These are phyloP conservation scores for Aphaenogaster floridana DNA, from an alignment of 1,140 invertebrate genomes.

Conservation along the genomic window DNA sequence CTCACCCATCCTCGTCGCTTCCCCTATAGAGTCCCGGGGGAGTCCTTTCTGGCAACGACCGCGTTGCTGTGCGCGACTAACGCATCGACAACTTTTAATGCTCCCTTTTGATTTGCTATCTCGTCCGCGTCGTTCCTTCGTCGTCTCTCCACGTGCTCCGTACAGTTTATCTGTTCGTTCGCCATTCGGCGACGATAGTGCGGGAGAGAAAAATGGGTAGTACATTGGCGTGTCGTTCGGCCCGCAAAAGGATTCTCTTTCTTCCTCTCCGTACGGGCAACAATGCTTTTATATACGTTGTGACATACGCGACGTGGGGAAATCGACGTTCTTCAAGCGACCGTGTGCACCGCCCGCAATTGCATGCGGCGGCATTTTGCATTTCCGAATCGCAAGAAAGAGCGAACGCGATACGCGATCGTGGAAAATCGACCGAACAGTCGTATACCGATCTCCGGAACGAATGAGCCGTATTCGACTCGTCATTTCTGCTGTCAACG, in stretches of 20 bases:
- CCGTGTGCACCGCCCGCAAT: constrained; percentile 32
- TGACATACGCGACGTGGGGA: constrained; percentile 18
- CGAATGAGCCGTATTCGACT: constrained; percentile 49
- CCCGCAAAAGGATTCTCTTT: constrained; percentile 6
- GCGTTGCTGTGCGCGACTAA: constrained; percentile 65
- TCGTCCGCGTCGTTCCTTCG: constrained; percentile 51
- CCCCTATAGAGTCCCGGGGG: constrained; percentile 70
- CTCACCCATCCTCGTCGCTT: constrained; percentile 23
- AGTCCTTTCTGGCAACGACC: constrained; percentile 79
- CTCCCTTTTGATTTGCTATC: constrained; percentile 76
- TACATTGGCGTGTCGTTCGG: constrained; percentile 35
- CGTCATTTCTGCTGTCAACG: constrained; percentile 68
- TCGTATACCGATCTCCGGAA: constrained; percentile 39
- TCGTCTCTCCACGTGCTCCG: not conserved
- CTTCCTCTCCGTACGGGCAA: not conserved
- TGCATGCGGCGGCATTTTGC: not conserved
- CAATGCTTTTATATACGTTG: constrained; percentile 48
- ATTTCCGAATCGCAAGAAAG: constrained; percentile 39
- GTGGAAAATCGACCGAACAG: constrained; percentile 53
- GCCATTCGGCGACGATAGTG: constrained; percentile 27
- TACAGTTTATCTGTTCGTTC: constrained; percentile 41
- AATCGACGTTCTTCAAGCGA: constrained; percentile 45
- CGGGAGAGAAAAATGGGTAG: constrained; percentile 42
- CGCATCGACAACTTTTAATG: constrained; percentile 81
- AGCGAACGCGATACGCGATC: not conserved